Evolutionary conservation across 2,113 vertebrate genomes (phyloP), one percentile per base, ranked within the genome.

Genomic region (Malurus elegans): DNA sequence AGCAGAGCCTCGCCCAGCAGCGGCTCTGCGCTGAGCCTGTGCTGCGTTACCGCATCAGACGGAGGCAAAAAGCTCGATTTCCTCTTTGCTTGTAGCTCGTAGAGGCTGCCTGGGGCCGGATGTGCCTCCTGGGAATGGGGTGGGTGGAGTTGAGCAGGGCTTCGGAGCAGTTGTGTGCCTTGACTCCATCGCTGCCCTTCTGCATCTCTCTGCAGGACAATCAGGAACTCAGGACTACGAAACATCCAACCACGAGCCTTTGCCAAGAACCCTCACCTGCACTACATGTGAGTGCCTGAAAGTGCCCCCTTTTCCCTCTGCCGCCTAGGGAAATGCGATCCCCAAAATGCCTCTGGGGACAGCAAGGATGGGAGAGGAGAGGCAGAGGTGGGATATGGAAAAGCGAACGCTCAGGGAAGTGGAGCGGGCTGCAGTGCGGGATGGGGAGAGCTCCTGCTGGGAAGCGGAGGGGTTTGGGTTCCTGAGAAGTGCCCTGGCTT

Each of bases 141-240:
- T 5, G 2, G 17, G 25, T 3, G 2, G 18, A 36, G 7, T 1
- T 0, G 0, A 79, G 54, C 1, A 0, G 38, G 48, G 19, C 10
- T 90, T 60, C 21, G 12, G 34, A 28, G 36, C 24, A 12, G 4
- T 32, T 8, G 2, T 79, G 26, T 19, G 9, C 62, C 56, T 44
- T 76, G 74, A 38, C 67, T 72, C 36, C 87, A 86, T 82, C 1
- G 5, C 83, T 86, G 64, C 78, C 60, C 53, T 76, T 94, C 65
- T 86, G 38, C 12, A 11, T 97, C n/a, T 92, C 95, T 82, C 97
- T 95, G 24, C 98, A 99, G 99, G 98, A 99, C 99, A 88, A 99
- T 99, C 98, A 99, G 98, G 97, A 99, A 99, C 98, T 99, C 99
- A 97, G 99, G 99, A 97, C 98, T 99, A 91, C 98, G 97, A 96